phyloP scores from a whole-genome alignment of 2,113 vertebrate species.

The Dasypus novemcinctus region DNA sequence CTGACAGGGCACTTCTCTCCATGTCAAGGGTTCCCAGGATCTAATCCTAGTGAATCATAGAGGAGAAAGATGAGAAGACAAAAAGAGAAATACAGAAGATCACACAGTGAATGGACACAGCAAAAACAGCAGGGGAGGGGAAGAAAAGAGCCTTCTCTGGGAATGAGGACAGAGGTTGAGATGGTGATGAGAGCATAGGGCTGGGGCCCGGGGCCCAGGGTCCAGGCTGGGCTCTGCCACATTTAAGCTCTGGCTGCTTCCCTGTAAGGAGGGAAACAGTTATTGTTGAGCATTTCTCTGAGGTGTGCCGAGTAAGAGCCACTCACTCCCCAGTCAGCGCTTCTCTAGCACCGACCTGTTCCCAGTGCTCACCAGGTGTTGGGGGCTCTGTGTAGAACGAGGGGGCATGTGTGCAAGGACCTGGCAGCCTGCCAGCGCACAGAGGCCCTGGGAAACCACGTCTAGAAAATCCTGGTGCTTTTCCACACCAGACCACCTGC shows the following conservation, averaged over 20 bases:
- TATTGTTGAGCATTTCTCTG: accelerated
- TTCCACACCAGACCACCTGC: background rate
- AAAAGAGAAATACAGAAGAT: too few relatives aligned
- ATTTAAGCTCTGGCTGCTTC: background rate
- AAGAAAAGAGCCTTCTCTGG: too few relatives aligned
- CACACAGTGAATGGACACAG: too few relatives aligned
- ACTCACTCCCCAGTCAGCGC: accelerated
- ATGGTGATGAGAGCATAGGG: too few relatives aligned
- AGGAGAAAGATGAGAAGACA: too few relatives aligned
- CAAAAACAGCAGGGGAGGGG: too few relatives aligned
- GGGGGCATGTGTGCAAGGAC: too few relatives aligned
- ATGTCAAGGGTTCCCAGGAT: too few relatives aligned
- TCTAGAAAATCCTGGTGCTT: accelerated
- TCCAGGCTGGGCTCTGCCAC: accelerated
- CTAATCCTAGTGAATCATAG: too few relatives aligned
- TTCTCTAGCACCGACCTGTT: accelerated
- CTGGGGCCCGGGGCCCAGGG: background rate
- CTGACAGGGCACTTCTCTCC: too few relatives aligned
- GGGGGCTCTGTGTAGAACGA: background rate
- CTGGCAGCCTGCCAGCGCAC: accelerated
- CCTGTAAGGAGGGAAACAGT: too few relatives aligned
- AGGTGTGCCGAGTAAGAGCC: accelerated
- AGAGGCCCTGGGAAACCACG: background rate
- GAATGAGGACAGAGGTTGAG: too few relatives aligned
- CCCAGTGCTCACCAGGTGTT: background rate